These are phyloP conservation scores for Oscheius sp. DNA, from an alignment of 2,888 invertebrate genomes.

Conservation along the genomic window DNA sequence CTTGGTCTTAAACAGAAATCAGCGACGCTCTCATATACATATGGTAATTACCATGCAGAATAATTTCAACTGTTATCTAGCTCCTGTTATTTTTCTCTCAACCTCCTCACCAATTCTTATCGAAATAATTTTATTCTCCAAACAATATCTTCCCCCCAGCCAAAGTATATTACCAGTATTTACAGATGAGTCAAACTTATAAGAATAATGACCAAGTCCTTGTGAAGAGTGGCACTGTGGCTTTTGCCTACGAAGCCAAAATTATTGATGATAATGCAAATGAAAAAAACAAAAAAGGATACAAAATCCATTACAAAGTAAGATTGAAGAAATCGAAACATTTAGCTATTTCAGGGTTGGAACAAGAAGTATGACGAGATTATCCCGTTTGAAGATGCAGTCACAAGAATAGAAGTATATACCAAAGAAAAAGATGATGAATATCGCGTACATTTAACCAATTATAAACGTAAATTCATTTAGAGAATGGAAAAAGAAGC, in stretches of 20 bases:
- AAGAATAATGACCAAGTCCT: too few relatives aligned
- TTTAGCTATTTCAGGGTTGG: conserved; percentile 32
- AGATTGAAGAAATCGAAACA: neutral
- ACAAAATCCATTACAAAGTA: conserved; percentile 36
- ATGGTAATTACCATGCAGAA: too few relatives aligned
- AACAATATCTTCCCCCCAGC: too few relatives aligned
- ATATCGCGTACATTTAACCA: neutral
- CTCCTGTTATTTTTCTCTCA: too few relatives aligned
- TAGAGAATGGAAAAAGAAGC: conserved; percentile 5
- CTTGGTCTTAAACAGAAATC: too few relatives aligned
- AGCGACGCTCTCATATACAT: too few relatives aligned
- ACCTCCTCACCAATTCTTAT: too few relatives aligned
- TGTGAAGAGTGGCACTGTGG: too few relatives aligned
- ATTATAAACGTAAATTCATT: neutral
- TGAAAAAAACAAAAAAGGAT: neutral
- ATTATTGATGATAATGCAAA: conserved; percentile 20
- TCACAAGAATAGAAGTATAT: neutral
- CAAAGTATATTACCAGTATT: too few relatives aligned
- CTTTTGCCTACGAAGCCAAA: conserved; percentile 37
- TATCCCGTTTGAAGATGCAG: conserved; percentile 2
- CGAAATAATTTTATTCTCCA: too few relatives aligned
- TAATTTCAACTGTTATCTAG: too few relatives aligned
- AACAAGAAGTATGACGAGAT: conserved; percentile 37
- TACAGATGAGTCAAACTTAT: too few relatives aligned
- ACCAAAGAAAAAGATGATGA: conserved; percentile 10